Percentiles rank a stretch among this genome's conserved stretches.
Conservation (phyloP, 2,888 invertebrate species). For the Drosophila neotestacea region DNA sequence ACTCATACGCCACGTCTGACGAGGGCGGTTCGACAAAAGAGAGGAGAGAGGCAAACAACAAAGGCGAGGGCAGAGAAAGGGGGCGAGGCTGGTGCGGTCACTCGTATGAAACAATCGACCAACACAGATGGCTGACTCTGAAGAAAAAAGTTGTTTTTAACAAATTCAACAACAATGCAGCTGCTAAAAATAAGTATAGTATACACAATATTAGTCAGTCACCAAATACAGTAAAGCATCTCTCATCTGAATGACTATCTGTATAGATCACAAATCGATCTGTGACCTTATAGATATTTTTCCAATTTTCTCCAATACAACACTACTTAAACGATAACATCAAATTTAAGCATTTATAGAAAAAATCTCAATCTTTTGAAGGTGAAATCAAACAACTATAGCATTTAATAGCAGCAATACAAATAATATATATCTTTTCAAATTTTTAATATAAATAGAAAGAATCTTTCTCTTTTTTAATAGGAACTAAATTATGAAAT, state of each 20-base stretch:
- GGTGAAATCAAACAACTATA: too few species aligned
- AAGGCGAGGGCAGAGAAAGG: too few species aligned
- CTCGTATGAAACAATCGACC: conserved; percentile 42
- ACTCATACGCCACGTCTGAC: conserved; percentile 51
- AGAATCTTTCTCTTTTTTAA: not conserved
- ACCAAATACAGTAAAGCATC: conserved; percentile 2
- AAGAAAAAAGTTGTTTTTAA: conserved; percentile 5
- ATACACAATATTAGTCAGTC: conserved; percentile 12
- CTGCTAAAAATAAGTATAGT: conserved; percentile 14
- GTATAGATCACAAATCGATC: too few species aligned
- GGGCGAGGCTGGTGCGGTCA: conserved; percentile 20
- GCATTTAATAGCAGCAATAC: too few species aligned
- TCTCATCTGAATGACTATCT: not conserved
- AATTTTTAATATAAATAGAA: not conserved
- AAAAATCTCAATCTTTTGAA: too few species aligned
- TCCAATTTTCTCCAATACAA: too few species aligned
- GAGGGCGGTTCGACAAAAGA: conserved; percentile 13
- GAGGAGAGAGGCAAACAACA: not conserved
- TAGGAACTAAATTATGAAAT: conserved; percentile 1
- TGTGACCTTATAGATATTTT: not conserved
- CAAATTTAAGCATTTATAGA: too few species aligned
- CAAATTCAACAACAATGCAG: conserved; percentile 37
- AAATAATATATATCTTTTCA: too few species aligned
- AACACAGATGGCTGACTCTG: conserved; percentile 41
- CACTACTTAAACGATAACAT: too few species aligned